A percentile compares a stretch with the other conserved stretches of the same genome.
Conservation (phyloP, 1,140 invertebrate genomes). For the Heterodera schachtii region DNA sequence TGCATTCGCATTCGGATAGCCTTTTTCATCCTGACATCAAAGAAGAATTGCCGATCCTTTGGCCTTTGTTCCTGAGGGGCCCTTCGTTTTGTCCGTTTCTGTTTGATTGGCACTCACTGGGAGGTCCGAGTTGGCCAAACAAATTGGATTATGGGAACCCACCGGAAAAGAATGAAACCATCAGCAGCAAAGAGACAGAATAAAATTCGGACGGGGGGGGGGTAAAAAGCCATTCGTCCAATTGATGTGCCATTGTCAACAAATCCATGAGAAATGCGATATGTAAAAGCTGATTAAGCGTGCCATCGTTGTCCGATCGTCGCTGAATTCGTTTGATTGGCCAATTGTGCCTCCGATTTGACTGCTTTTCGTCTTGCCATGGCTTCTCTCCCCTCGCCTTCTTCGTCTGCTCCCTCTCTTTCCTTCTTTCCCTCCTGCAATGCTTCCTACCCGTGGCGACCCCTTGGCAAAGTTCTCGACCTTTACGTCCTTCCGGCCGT, state of each 20-base stretch:
- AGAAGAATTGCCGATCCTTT: neutral
- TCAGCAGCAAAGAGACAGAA: neutral
- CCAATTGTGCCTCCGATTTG: no score
- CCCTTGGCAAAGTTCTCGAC: constrained; percentile 51
- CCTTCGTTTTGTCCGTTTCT: neutral
- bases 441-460: constrained; percentile 47
- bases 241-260: no score
- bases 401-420: no score
- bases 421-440: constrained; percentile 30
- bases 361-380: no score
- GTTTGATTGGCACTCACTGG: neutral
- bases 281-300: no score
- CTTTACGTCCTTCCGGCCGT: constrained; percentile 55
- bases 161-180: constrained; percentile 1
- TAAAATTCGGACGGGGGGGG: no score
- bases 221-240: neutral
- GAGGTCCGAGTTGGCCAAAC: neutral
- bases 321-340: neutral
- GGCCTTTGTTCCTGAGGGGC: no score
- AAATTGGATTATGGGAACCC: constrained; percentile 1
- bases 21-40: neutral
- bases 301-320: neutral
- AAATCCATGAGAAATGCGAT: no score
- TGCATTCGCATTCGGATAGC: no score
- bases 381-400: neutral